Evolutionary conservation across 2,888 invertebrate genomes (phyloP).

Genomic region (Neuroscelio doddi): DNA sequence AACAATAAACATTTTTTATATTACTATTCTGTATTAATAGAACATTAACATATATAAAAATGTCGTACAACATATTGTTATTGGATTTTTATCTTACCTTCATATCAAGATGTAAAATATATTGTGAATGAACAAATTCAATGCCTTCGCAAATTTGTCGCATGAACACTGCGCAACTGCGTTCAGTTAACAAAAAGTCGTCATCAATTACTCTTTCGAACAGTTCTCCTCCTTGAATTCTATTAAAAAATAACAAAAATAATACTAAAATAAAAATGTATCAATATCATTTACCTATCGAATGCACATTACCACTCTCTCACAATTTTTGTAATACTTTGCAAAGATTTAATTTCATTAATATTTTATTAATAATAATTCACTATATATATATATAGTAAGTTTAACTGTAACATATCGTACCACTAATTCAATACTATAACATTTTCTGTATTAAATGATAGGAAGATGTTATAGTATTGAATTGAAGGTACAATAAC

Average conservation of each 20-base stretch:
- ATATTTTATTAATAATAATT: too few relatives aligned
- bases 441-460: too few relatives aligned
- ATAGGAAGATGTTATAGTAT: too few relatives aligned
- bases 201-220: conserved; percentile 99
- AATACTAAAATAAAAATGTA: conserved; percentile 1
- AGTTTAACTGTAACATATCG: too few relatives aligned
- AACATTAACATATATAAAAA: not conserved
- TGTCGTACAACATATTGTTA: not conserved
- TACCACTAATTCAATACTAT: too few relatives aligned
- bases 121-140: conserved; percentile 95
- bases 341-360: too few relatives aligned
- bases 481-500: too few relatives aligned
- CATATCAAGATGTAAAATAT: conserved; percentile 96
- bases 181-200: conserved; percentile 96
- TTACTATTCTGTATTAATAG: too few relatives aligned
- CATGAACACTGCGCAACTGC: conserved; percentile 96
- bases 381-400: too few relatives aligned
- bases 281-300: too few relatives aligned
- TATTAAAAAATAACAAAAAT: conserved; percentile 66
- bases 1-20: conserved; percentile 6
- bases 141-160: conserved; percentile 98
- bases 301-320: too few relatives aligned
- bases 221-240: conserved; percentile 97
- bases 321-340: too few relatives aligned
- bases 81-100: conserved; percentile 78